These are phyloP conservation scores for Alitta virens DNA, from an alignment of 2,888 invertebrate genomes.

Conservation along the genomic window DNA sequence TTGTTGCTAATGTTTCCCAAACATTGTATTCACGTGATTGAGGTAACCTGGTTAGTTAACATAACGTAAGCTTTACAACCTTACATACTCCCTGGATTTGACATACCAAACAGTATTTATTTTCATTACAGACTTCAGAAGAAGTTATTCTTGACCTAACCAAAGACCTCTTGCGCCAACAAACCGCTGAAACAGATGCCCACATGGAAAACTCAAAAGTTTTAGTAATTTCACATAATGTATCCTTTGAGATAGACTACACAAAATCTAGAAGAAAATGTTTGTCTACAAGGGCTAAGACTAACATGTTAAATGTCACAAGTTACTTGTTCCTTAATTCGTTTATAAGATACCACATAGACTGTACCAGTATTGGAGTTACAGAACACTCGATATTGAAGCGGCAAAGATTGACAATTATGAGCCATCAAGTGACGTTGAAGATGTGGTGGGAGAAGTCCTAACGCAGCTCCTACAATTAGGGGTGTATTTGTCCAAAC, in stretches of 20 bases:
- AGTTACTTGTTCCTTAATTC: too few species aligned
- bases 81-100: too few species aligned
- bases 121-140: slow-evolving; percentile 19
- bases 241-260: slow-evolving; percentile 28
- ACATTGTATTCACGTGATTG: slow-evolving; percentile 50
- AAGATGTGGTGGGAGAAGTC: slow-evolving; percentile 46
- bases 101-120: background rate
- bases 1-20: slow-evolving; percentile 51
- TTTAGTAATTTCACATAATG: slow-evolving; percentile 28
- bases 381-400: slow-evolving; percentile 47
- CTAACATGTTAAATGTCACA: too few species aligned
- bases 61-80: too few species aligned
- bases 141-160: slow-evolving; percentile 23
- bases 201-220: slow-evolving; percentile 22
- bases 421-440: slow-evolving; percentile 43
- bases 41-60: slow-evolving; percentile 40
- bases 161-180: slow-evolving; percentile 2
- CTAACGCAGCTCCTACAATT: slow-evolving; percentile 48
- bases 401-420: slow-evolving; percentile 47
- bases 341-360: slow-evolving; percentile 40
- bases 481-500: slow-evolving; percentile 44
- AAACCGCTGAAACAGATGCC: slow-evolving; percentile 4
- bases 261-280: too few species aligned
- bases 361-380: slow-evolving; percentile 48
- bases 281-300: too few species aligned